These are phyloP conservation scores for Halesus radiatus DNA, from an alignment of 1,140 invertebrate species.

Conservation along the genomic window DNA sequence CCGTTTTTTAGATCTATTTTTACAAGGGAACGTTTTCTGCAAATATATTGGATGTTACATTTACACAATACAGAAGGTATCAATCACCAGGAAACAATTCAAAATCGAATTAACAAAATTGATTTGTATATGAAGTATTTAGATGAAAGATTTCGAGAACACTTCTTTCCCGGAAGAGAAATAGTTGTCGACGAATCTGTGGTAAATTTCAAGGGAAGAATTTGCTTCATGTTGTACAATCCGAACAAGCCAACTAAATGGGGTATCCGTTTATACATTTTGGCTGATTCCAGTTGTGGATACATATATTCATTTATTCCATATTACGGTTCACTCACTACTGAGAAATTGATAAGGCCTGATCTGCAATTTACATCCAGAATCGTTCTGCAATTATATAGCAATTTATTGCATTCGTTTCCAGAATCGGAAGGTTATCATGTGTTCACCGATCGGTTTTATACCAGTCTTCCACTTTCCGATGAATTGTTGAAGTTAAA, in stretches of 20 bases:
- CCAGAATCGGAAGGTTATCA: conserved; percentile 47
- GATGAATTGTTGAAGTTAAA: conserved; percentile 46
- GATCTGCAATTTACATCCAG: conserved; percentile 41
- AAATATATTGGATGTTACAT: conserved; percentile 49
- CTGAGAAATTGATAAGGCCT: conserved; percentile 34
- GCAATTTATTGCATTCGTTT: conserved; percentile 32
- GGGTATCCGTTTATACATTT: conserved; percentile 56
- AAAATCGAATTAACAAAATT: no score
- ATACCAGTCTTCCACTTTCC: conserved; percentile 40
- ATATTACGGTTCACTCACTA: conserved; percentile 55
- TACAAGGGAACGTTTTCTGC: conserved; percentile 33
- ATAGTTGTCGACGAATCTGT: conserved; percentile 51
- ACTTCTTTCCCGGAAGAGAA: conserved; percentile 50
- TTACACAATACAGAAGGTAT: conserved; percentile 11
- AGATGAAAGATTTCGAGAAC: conserved; percentile 47
- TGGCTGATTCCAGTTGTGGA: conserved; percentile 53
- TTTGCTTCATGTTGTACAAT: conserved; percentile 58
- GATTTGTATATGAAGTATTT: conserved; percentile 13
- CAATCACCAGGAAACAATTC: not conserved
- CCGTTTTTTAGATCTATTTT: conserved; percentile 33
- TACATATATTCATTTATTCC: conserved; percentile 58
- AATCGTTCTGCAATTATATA: conserved; percentile 41
- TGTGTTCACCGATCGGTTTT: conserved; percentile 47
- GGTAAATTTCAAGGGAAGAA: conserved; percentile 58
- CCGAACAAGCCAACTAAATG: conserved; percentile 59